Percentiles rank a stretch among this genome's conserved stretches.
Evolutionary conservation across 2,888 invertebrate genomes (phyloP).

Genomic region (Dorcus parallelipipedus): DNA sequence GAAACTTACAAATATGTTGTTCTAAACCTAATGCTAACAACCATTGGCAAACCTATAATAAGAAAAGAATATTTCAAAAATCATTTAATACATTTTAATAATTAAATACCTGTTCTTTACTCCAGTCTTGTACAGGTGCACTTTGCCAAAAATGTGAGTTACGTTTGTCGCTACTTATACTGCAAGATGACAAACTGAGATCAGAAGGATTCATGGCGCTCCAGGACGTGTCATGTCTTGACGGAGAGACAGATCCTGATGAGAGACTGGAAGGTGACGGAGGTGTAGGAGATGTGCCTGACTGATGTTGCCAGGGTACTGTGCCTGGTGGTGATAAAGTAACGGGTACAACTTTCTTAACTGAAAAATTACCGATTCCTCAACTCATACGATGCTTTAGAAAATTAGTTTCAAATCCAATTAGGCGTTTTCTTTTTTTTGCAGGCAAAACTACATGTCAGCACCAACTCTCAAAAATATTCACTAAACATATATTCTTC

Average conservation of each 20-base stretch:
- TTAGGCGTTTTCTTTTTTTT: too few relatives aligned
- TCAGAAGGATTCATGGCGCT: constrained; percentile 52
- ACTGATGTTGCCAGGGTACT: constrained; percentile 60
- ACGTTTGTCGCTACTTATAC: constrained; percentile 62
- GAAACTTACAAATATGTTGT: constrained; percentile 82
- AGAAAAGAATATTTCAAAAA: constrained; percentile 2
- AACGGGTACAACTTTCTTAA: constrained; percentile 64
- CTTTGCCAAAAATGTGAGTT: constrained; percentile 65
- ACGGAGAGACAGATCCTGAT: constrained; percentile 58
- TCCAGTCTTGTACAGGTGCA: constrained; percentile 73
- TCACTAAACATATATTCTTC: not conserved
- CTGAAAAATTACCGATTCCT: constrained; percentile 43
- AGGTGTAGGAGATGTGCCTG: constrained; percentile 51
- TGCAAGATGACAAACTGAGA: constrained; percentile 58
- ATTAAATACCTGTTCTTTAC: constrained; percentile 64
- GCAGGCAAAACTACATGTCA: not conserved
- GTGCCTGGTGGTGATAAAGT: constrained; percentile 61
- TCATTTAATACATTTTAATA: too few relatives aligned
- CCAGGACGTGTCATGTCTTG: constrained; percentile 51
- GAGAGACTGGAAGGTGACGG: constrained; percentile 65
- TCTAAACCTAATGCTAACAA: constrained; percentile 78
- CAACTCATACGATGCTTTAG: not conserved
- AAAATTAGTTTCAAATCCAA: too few relatives aligned
- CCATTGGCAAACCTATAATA: constrained; percentile 85
- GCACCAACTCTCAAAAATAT: not conserved